Conservation (phyloP, 2,113 vertebrate species). For the Nycticorax nycticorax region DNA sequence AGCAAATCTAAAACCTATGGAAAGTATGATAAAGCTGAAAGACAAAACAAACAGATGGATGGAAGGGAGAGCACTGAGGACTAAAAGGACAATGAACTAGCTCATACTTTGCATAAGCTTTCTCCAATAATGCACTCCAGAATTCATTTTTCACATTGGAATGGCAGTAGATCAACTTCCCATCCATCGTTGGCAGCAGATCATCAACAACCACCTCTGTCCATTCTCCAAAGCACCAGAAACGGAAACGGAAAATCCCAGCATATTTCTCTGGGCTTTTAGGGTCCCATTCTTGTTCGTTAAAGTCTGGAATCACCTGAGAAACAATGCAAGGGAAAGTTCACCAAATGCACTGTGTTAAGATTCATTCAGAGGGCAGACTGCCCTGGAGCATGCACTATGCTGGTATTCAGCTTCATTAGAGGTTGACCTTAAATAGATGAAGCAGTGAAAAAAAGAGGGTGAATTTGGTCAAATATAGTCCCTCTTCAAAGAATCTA, state of each 20-base stretch:
- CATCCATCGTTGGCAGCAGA: conserved; percentile 85
- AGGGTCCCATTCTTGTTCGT: conserved; percentile 89
- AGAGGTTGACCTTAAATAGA: neutral
- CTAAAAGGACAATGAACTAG: neutral
- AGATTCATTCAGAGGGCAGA: neutral
- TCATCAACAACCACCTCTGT: conserved; percentile 93
- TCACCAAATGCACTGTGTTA: neutral
- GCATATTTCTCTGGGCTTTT: conserved; percentile 79
- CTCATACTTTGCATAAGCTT: conserved; percentile 92
- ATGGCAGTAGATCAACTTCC: conserved; percentile 87
- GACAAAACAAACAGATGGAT: neutral
- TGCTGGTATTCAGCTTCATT: neutral
- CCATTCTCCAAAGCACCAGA: conserved; percentile 94
- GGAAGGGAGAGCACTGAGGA: neutral
- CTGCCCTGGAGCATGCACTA: neutral
- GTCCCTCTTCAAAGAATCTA: neutral
- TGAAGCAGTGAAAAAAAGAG: neutral
- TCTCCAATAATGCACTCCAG: conserved; percentile 93
- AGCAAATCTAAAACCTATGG: neutral
- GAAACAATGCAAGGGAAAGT: neutral
- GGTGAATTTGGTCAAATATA: neutral
- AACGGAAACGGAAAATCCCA: conserved; percentile 93
- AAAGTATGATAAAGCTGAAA: neutral
- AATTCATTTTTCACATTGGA: conserved; percentile 88
- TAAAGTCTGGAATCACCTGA: conserved; percentile 87